These are phyloP conservation scores for Sylvicola fuscatus DNA, from an alignment of 2,888 invertebrate genomes.

Conservation along the genomic window DNA sequence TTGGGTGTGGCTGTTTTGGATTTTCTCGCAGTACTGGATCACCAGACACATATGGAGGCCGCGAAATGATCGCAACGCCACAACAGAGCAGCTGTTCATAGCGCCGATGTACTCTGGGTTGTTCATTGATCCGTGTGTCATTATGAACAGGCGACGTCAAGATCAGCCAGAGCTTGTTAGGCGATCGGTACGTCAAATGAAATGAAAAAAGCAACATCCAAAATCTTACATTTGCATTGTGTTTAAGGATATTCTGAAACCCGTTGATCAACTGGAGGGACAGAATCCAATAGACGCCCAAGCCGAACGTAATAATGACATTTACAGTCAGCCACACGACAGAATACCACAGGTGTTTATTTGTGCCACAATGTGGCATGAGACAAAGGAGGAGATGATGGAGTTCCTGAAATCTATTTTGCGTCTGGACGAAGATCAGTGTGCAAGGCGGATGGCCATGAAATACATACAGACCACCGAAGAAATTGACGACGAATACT, in stretches of 20 bases:
- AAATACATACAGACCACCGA: conserved; percentile 39
- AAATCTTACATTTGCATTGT: no score
- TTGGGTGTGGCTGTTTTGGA: conserved; percentile 69
- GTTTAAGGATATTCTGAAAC: no score
- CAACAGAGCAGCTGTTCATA: conserved; percentile 66
- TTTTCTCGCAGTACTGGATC: conserved; percentile 71
- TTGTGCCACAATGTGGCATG: conserved; percentile 95
- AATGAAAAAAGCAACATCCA: no score
- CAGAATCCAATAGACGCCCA: conserved; percentile 6
- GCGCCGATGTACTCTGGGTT: conserved; percentile 66
- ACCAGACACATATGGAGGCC: conserved; percentile 73
- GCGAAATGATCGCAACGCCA: conserved; percentile 59
- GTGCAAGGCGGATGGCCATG: conserved; percentile 63
- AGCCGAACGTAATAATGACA: conserved; percentile 2
- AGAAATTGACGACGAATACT: conserved; percentile 45
- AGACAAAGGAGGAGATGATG: conserved; percentile 74
- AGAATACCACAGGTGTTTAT: conserved; percentile 23
- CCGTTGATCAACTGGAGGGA: no score
- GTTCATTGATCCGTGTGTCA: conserved; percentile 65
- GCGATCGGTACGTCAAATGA: conserved; percentile 1
- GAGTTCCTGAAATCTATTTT: conserved; percentile 77
- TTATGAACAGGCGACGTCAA: conserved; percentile 59
- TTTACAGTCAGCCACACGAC: conserved; percentile 16
- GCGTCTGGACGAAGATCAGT: conserved; percentile 78
- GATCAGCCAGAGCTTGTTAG: conserved; percentile 30